These are phyloP conservation scores for Formica selysi DNA, from an alignment of 1,140 invertebrate genomes.

Conservation along the genomic window DNA sequence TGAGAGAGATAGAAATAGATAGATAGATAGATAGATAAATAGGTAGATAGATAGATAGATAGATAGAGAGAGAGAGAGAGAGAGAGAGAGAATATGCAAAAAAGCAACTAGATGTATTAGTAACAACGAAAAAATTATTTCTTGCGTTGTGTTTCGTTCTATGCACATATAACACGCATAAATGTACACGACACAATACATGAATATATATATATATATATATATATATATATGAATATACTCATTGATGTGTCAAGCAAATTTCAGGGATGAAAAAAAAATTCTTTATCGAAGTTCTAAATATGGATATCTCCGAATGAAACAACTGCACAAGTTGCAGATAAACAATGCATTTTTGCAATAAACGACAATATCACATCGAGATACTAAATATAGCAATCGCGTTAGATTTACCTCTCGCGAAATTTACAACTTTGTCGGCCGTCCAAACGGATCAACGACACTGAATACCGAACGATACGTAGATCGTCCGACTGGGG, in stretches of 20 bases:
- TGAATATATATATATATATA: too few species aligned
- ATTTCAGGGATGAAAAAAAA: background rate
- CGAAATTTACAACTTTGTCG: slow-evolving; percentile 60
- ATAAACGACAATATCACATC: background rate
- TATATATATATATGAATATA: too few species aligned
- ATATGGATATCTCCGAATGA: slow-evolving; percentile 7
- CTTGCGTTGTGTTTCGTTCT: background rate
- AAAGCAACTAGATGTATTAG: slow-evolving; percentile 7
- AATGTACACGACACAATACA: background rate
- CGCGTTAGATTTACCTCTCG: slow-evolving; percentile 29
- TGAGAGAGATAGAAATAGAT: background rate
- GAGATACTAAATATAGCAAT: too few species aligned
- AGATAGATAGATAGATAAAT: slow-evolving; percentile 3
- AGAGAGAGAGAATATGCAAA: background rate
- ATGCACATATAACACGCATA: background rate
- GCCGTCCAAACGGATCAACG: slow-evolving; percentile 76
- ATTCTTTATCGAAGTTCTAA: slow-evolving; percentile 20
- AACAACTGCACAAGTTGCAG: background rate
- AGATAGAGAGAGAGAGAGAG: background rate
- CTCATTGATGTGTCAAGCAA: background rate
- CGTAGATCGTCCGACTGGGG: slow-evolving; percentile 71
- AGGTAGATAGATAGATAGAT: background rate
- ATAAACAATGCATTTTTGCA: background rate
- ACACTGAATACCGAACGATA: slow-evolving; percentile 51
- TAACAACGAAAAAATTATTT: slow-evolving; percentile 25